Base-by-base conservation (phyloP, 2,113 vertebrate species). In the Prietella phreatophila region DNA sequence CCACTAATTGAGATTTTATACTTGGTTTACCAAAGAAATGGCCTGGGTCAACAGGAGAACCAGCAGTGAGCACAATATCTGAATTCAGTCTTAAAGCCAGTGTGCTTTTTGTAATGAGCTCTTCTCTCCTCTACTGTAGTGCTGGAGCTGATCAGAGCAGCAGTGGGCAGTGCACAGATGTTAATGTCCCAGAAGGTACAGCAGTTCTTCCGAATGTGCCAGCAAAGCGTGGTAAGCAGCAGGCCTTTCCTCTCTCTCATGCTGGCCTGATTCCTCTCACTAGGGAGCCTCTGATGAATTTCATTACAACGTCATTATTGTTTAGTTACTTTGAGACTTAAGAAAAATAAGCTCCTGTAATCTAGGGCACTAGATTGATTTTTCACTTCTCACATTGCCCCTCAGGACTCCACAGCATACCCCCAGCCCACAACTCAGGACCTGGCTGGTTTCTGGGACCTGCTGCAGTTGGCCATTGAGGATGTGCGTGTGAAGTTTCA, bases 101-200 rank as follows among this genome's bases (percentile, higher is more conserved):
- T 65, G 73, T 65, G 84, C 78, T 82, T 42, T 85, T 47, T 80
- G 47, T 78, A 39, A 22, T 75, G 50, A 73, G 58, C 27, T 27
- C 39, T 65, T 82, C 63, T 65, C 20, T 80, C 33, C 63, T 80
- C 55, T 82, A 20, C 30, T 81, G 25, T 82, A 99, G 98, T 97
- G 93, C 94, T 99, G 89, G 98, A 99, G 94, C 96, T 97, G 94
- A 99, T 99, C 91, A 97, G 98, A 88, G 97, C 97, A 0, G 97
- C 98, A 0, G 97, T 99, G 91, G 97, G 97, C 93, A 98, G 97
- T 3, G 97, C 98, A 83, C 98, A 99, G 93, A 97, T 99, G 93
- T 96, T 99, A 91, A 97, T 99, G 97, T 98, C 97, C 92, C 98
- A 99, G 94, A 99, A 99, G 91, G 97, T 99, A 87, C 98, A 99